A percentile compares a stretch with the other conserved stretches of the same genome.
These are phyloP conservation scores for Bothrops alternatus DNA, from an alignment of 2,797 vertebrate species.

Conservation along the genomic window DNA sequence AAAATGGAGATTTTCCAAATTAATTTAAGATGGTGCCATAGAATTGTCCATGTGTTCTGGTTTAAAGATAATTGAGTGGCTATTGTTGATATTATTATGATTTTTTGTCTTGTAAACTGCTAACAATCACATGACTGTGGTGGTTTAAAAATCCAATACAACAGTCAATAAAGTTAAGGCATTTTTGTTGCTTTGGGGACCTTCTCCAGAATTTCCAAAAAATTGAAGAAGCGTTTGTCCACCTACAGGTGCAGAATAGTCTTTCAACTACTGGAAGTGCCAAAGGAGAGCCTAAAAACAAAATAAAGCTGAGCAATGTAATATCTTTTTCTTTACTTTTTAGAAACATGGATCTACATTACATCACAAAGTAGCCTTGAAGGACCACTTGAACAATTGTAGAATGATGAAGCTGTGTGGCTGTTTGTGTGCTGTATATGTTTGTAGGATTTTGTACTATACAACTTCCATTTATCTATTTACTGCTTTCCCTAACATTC, in stretches of 20 bases:
- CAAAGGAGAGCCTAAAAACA: neutral
- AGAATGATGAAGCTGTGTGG: neutral
- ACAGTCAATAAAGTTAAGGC: neutral
- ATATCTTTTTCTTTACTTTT: neutral
- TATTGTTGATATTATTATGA: neutral
- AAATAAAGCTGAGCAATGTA: neutral
- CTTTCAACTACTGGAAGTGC: neutral
- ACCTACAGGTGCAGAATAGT: neutral
- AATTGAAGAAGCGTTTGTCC: neutral
- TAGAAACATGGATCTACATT: neutral
- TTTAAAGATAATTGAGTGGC: neutral
- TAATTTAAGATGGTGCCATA: neutral
- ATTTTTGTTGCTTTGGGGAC: neutral
- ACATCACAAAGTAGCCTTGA: neutral
- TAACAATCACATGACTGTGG: neutral
- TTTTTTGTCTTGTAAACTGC: neutral
- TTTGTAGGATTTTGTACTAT: neutral
- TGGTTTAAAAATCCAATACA: neutral
- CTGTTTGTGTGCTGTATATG: neutral
- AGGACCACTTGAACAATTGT: neutral
- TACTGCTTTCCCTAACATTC: neutral
- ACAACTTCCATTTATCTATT: neutral
- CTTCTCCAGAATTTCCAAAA: neutral
- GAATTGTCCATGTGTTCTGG: neutral
- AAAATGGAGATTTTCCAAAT: neutral